Evolutionary conservation across 2,888 invertebrate genomes (phyloP).

Genomic region (Brenthis hecate): DNA sequence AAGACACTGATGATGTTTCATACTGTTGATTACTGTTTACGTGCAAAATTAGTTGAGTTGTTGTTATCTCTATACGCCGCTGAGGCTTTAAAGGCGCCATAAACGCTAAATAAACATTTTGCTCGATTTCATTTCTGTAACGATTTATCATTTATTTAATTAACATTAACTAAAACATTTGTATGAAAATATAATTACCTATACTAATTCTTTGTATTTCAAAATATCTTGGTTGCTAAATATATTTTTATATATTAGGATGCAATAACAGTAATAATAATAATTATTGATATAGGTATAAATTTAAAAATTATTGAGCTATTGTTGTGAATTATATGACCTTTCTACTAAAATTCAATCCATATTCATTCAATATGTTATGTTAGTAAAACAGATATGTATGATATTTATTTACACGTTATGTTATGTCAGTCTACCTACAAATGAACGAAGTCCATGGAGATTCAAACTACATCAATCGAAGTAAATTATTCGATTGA

Average conservation of each 20-base stretch:
- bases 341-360: too few species aligned
- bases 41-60: constrained; percentile 65
- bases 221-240: too few species aligned
- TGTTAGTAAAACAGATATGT: too few species aligned
- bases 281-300: too few species aligned
- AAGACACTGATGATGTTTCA: constrained; percentile 74
- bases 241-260: too few species aligned
- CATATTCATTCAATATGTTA: too few species aligned
- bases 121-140: not conserved
- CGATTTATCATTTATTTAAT: not conserved
- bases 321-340: too few species aligned
- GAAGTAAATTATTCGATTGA: constrained; percentile 58
- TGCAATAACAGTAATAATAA: too few species aligned
- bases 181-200: too few species aligned
- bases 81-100: constrained; percentile 43
- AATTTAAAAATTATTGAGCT: too few species aligned
- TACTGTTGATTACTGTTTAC: constrained; percentile 74
- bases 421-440: constrained; percentile 37
- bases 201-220: too few species aligned
- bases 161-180: too few species aligned
- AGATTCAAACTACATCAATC: constrained; percentile 55
- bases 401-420: not conserved
- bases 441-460: constrained; percentile 53
- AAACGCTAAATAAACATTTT: constrained; percentile 1
- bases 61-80: constrained; percentile 49